Base-by-base conservation (phyloP, 2,113 vertebrate species). In the Aviceda subcristata region DNA sequence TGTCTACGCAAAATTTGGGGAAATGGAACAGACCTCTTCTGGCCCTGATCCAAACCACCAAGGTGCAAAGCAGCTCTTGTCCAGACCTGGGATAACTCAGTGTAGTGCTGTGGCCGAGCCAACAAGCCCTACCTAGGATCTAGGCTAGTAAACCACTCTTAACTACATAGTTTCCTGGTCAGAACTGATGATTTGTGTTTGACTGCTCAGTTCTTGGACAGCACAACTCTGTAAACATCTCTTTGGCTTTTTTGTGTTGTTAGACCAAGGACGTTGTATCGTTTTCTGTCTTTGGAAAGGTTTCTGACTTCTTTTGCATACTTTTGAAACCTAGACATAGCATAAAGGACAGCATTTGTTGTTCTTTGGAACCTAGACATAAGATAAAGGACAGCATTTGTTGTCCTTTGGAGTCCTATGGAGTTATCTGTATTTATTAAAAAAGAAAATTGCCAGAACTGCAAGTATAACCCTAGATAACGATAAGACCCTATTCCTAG, bases 401-500 rank as follows among this genome's bases (percentile, higher is more conserved):
- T 68, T 92, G 64, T 94, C 55, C 50, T 85, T 85, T 81, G 72
- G 81, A 93, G 55, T 87, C 55, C 68, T 72, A 16, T 67, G 19
- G 73, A 84, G 32, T 84, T 85, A 92, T 36, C 81, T 38, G 69
- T 91, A 86, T 94, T 95, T 95, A 96, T 96, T 95, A 90, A 90
- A 92, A 81, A 87, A 87, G 48, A 92, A 97, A 90, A 92, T 79
- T 88, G 69, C 45, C 75, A 90, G 69, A 77, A 66, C 92, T 92
- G 84, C 62, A 55, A 85, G 62, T 76, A 14, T 82, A 79, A 88
- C 84, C 69, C 74, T n/a, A 95, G 95, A 95, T 96, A 96, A 96
- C 41, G 0, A 45, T 38, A 59, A 46, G 85, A 92, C 74, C 77
- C 80, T 95, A 3, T 73, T 92, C 29, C n/a, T 93, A 80, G 77